A percentile compares a stretch with the other conserved stretches of the same genome.
Conservation (phyloP, 2,888 invertebrate species). For the Megamerina dolium region DNA sequence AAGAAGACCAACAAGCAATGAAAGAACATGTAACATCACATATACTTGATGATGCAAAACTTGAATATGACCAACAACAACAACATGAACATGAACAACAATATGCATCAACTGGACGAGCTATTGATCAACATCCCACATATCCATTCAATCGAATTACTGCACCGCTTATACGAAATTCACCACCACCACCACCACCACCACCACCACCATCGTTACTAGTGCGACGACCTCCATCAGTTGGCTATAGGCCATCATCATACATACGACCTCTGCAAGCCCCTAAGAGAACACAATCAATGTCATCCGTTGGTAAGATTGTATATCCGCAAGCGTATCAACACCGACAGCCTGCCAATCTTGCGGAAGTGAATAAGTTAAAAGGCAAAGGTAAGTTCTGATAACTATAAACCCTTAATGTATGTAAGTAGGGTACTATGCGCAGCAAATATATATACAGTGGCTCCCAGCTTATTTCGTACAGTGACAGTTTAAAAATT, state of each 20-base stretch:
- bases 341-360: constrained; percentile 24
- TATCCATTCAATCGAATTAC: constrained; percentile 44
- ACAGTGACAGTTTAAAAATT: no score
- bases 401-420: neutral
- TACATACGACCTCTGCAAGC: constrained; percentile 5
- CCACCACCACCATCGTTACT: constrained; percentile 14
- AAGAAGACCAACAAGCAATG: constrained; percentile 14
- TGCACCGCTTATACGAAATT: constrained; percentile 33
- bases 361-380: constrained; percentile 34
- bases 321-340: constrained; percentile 19
- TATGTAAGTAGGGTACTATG: no score
- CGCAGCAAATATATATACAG: no score
- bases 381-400: constrained; percentile 23
- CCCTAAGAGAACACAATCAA: constrained; percentile 10
- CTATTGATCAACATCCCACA: constrained; percentile 38
- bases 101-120: constrained; percentile 40
- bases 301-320: constrained; percentile 19
- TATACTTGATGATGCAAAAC: constrained; percentile 8
- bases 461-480: no score
- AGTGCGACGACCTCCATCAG: constrained; percentile 5
- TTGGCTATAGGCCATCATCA: constrained; percentile 5
- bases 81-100: constrained; percentile 17
- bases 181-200: constrained; percentile 17
- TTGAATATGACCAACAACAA: constrained; percentile 11
- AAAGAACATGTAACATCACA: constrained; percentile 4